Conservation (phyloP, 2,113 vertebrate genomes). For the Chroicocephalus ridibundus region DNA sequence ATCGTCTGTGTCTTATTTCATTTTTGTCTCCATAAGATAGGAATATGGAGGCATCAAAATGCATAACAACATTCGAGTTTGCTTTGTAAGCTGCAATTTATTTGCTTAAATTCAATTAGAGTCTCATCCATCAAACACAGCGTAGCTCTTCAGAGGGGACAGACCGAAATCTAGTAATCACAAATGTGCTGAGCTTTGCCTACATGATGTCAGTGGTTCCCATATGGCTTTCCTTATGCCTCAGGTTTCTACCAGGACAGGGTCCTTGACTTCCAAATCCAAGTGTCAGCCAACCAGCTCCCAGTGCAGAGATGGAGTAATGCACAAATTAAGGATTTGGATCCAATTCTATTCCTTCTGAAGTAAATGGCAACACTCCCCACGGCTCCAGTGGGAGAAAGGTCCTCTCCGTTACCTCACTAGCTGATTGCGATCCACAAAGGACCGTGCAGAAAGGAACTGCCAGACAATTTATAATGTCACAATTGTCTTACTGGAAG, state of each 20-base stretch:
- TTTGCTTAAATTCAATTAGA: slow-evolving; percentile 13
- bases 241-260: background rate
- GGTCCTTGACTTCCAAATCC: background rate
- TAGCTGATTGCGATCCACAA: background rate
- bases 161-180: background rate
- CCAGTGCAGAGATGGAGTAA: background rate
- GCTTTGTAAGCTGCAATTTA: background rate
- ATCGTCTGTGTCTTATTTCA: background rate
- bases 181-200: background rate
- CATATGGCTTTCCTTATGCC: background rate
- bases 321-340: background rate
- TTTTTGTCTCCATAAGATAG: background rate
- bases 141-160: background rate
- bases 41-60: background rate
- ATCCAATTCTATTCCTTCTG: background rate
- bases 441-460: background rate
- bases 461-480: background rate
- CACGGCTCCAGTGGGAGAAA: background rate
- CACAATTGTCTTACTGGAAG: background rate
- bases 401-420: background rate
- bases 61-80: background rate
- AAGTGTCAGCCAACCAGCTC: background rate
- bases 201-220: background rate
- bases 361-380: background rate
- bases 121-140: background rate